These are phyloP conservation scores for Liodrosophila aerea DNA, from an alignment of 2,888 invertebrate species.

Conservation along the genomic window DNA sequence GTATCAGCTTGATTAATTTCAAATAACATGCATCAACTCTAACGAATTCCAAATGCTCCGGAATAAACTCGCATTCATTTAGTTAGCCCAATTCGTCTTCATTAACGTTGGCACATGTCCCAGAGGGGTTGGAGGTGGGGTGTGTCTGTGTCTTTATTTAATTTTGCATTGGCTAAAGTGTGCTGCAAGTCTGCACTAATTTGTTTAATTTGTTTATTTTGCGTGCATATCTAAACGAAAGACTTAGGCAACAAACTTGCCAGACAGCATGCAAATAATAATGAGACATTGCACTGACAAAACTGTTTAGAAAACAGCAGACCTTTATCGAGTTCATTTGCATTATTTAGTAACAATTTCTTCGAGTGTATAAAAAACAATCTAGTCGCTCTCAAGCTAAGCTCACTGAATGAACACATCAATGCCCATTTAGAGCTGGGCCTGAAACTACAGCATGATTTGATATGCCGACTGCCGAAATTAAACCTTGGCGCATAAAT, in stretches of 20 bases:
- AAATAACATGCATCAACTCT: conserved; percentile 36
- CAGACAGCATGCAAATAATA: no score
- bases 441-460: conserved; percentile 25
- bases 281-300: no score
- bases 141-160: conserved; percentile 27
- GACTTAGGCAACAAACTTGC: conserved; percentile 67
- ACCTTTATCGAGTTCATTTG: conserved; percentile 1
- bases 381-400: conserved; percentile 42
- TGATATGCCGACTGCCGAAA: conserved; percentile 31
- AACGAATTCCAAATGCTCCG: conserved; percentile 15
- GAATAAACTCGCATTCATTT: conserved; percentile 6
- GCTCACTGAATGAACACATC: conserved; percentile 72
- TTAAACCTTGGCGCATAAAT: conserved; percentile 73
- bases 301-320: conserved; percentile 3
- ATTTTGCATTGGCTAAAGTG: conserved; percentile 50
- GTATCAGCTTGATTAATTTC: conserved; percentile 62
- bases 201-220: conserved; percentile 22
- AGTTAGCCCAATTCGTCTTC: conserved; percentile 42
- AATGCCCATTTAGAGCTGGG: conserved; percentile 70
- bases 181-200: conserved; percentile 66
- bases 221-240: conserved; percentile 46
- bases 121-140: conserved; percentile 10
- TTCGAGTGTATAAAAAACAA: conserved; percentile 13
- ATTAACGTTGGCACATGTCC: conserved; percentile 18
- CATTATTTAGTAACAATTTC: no score